Evolutionary conservation across 2,113 vertebrate species (phyloP).

Genomic region (Thunnus maccoyii): DNA sequence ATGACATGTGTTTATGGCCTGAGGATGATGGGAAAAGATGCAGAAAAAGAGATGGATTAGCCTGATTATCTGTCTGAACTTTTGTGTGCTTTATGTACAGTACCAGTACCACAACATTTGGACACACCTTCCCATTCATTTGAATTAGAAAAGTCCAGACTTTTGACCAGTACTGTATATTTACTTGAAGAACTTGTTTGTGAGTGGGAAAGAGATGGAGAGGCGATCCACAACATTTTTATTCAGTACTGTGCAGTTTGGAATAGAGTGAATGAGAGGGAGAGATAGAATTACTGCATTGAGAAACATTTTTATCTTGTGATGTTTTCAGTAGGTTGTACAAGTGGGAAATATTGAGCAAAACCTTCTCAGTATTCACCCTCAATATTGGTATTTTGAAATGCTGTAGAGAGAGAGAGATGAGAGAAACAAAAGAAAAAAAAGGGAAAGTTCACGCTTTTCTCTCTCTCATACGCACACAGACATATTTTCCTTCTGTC

Average conservation of each 20-base stretch:
- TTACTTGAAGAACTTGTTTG: neutral
- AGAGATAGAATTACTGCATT: neutral
- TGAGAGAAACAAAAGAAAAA: neutral
- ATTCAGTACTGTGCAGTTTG: neutral
- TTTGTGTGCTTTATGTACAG: neutral
- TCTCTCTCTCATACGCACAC: neutral
- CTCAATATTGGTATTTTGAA: slow-evolving; percentile 8
- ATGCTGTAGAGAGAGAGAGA: neutral
- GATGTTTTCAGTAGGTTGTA: neutral
- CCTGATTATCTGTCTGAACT: neutral
- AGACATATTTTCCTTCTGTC: slow-evolving; percentile 14
- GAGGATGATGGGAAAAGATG: neutral
- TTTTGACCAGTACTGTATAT: neutral
- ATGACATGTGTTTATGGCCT: slow-evolving; percentile 17
- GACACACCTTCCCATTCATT: too few relatives aligned
- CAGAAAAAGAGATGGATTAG: slow-evolving; percentile 1
- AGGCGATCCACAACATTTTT: neutral
- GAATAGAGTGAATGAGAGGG: neutral
- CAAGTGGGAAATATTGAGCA: neutral
- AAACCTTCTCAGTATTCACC: neutral
- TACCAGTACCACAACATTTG: too few relatives aligned
- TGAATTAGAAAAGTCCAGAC: too few relatives aligned
- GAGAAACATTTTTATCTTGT: neutral
- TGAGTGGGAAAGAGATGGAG: neutral
- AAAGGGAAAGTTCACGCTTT: neutral